Evolutionary conservation across 2,888 invertebrate species (phyloP).

Genomic region (Lysandra bellargus): DNA sequence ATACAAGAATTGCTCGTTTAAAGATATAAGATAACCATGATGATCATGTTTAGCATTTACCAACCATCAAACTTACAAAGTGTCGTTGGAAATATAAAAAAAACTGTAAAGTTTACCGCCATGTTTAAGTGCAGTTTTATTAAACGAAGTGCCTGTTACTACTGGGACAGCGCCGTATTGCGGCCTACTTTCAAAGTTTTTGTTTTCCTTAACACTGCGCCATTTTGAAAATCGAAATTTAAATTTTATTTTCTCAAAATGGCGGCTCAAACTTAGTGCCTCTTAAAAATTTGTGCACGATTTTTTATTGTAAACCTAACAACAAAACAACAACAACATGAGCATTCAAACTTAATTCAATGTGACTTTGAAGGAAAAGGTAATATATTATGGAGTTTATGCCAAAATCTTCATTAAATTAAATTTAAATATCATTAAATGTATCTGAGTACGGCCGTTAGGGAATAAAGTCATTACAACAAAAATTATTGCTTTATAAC

Average conservation of each 20-base stretch:
- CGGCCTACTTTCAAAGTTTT: conserved; percentile 25
- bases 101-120: not conserved
- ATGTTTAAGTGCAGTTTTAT: not conserved
- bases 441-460: too few relatives aligned
- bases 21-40: not conserved
- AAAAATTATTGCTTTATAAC: too few relatives aligned
- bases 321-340: too few relatives aligned
- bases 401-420: too few relatives aligned
- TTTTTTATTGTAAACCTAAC: too few relatives aligned
- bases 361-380: too few relatives aligned
- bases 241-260: not conserved
- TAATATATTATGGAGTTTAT: too few relatives aligned
- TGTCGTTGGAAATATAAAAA: conserved; percentile 1
- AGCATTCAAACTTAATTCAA: too few relatives aligned
- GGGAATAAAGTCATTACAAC: too few relatives aligned
- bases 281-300: too few relatives aligned
- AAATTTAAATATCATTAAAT: too few relatives aligned
- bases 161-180: conserved; percentile 27
- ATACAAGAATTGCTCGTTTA: too few relatives aligned
- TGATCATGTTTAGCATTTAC: not conserved
- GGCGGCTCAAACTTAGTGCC: not conserved
- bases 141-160: conserved; percentile 16
- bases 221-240: not conserved
- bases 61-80: not conserved
- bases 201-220: conserved; percentile 1